Evolutionary conservation across 2,888 invertebrate genomes (phyloP).

Genomic region (Tethea ocularis): DNA sequence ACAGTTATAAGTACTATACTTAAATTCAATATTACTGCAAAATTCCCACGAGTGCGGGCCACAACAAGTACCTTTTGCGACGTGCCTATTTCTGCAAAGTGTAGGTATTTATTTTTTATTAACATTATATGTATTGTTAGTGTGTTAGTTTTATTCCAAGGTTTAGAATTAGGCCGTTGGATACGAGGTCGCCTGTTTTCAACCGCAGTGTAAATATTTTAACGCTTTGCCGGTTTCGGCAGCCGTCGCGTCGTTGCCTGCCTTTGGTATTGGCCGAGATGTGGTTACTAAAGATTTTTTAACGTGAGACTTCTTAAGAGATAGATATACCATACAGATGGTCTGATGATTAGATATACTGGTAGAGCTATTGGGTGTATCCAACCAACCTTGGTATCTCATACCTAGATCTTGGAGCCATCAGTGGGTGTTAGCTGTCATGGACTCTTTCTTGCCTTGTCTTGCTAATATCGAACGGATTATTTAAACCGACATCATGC

Average conservation of each 20-base stretch:
- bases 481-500: no score
- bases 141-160: conserved; percentile 42
- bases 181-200: conserved; percentile 52
- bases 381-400: neutral
- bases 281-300: conserved; percentile 27
- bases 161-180: conserved; percentile 41
- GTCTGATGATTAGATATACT: neutral
- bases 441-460: no score
- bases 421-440: neutral
- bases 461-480: no score
- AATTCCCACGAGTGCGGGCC: neutral
- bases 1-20: neutral
- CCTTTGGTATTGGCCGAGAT: conserved; percentile 46
- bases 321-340: neutral
- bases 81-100: neutral
- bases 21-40: neutral
- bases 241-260: conserved; percentile 26
- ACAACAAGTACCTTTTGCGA: neutral
- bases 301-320: neutral
- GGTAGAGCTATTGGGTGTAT: neutral
- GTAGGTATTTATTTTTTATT: conserved; percentile 3
- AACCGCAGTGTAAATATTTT: conserved; percentile 73
- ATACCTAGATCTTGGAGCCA: neutral
- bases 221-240: conserved; percentile 55
- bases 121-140: neutral